Base-by-base conservation (phyloP, 2,113 vertebrate species). In the Tonatia bakeri region DNA sequence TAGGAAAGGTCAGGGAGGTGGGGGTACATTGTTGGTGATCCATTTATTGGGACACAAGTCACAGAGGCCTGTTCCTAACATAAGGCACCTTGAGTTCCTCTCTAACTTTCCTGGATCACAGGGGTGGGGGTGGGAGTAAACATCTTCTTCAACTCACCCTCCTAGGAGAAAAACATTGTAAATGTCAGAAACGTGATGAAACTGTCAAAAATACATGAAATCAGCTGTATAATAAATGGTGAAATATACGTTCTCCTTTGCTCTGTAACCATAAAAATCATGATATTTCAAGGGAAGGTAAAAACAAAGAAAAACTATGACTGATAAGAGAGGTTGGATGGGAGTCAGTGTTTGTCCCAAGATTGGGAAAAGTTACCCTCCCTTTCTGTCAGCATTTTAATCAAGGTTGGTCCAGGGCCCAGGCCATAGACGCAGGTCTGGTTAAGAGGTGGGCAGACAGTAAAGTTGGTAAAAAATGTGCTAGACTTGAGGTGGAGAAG, bases 201-300 rank as follows among this genome's bases (percentile, higher is more conserved):
- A 86, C 91, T 96, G 97, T 97, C 95, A 96, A 90, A 96, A 97
- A 89, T 82, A 97, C 86, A 97, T 3, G 56, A 50, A 64, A 56
- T 59, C 0, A 1, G 79, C 52, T 65, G 40, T 69, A 56, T 52
- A 82, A 91, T 92, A 91, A 97, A 86, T 5, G 69, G 56, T 5
- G 50, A 96, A 86, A 89, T 75, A 94, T 54, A 67, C 26, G 3
- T 79, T 88, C 69, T 72, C 76, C 86, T 95, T 95, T 96, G 91
- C 94, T 91, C 82, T 67, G 79, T 31, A 56, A 76, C 79, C 94
- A 54, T 67, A 96, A 86, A 91, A 81, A 91, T 38, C 40, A 16
- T 5, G 94, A 82, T 6, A 83, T 94, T 92, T 67, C 50, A 75
- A 73, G 73, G 56, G 50, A 92, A 94, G 81, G 50, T 40, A 38